Evolutionary conservation across 2,113 vertebrate species (phyloP), one percentile per base, ranked within the genome.

Genomic region (Pitta sordida): DNA sequence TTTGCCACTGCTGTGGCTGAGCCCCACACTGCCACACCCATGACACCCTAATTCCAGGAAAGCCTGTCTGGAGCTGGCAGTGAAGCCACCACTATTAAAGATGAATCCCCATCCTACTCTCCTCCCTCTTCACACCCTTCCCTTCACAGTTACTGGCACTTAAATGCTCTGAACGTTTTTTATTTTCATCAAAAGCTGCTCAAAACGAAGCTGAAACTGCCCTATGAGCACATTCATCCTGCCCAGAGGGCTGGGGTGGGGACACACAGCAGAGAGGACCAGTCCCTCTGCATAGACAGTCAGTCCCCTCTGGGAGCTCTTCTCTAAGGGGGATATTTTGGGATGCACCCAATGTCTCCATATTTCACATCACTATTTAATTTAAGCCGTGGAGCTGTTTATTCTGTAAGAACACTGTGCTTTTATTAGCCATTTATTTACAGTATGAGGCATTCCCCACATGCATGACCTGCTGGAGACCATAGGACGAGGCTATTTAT

Each of bases 351-450:
- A 82, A 36, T 44, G 21, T 11, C 27, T 92, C 78, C 36, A 14
- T 44, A 48, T 71, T 91, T 78, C 30, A 51, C 49, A 36, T 64
- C 70, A 16, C 41, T 70, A 27, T 90, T 83, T 68, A 65, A 81
- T 90, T 83, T 81, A 43, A 62, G 46, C 32, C 2, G 1, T 3
- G 1, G 26, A 84, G 41, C 55, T 48, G 48, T 93, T 93, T 77
- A n/a, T 88, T 86, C 86, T 41, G 19, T 37, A 64, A 82, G 56
- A 70, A 63, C 39, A 11, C 30, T 13, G 13, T 0, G 20, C 73
- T 78, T 52, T 89, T 83, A 29, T 91, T 88, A 83, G 84, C 36
- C 32, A 11, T 53, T 81, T 95, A 70, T 85, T 90, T 83, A 52
- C 76, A 63, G 86, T 32, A 32, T 0, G 1, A 58, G 67, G 62